Evolutionary conservation across 2,888 invertebrate species (phyloP), one percentile per base, ranked within the genome.

Genomic region (Ectobius pallidus): DNA sequence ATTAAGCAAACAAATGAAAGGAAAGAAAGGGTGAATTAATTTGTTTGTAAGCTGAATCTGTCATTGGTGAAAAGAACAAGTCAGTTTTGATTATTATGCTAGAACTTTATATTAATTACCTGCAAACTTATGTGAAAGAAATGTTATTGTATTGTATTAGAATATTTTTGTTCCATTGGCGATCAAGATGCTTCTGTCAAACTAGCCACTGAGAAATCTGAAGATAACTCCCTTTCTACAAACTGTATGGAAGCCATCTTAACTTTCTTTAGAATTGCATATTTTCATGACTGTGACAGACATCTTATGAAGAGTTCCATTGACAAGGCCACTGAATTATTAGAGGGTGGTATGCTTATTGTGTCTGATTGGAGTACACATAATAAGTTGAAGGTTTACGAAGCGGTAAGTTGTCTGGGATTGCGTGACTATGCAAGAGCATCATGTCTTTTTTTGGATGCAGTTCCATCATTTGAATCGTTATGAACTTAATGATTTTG

Each of bases 401-500:
- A 95, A 85, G 99, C 97, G 55, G 91, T 97, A 55, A 99, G 99
- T 82, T 94, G 95, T 78, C 92, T 99, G 83, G 94, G 98, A 0
- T 93, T 99, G 49, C 88, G 99, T 75, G 97, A 99, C 82, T 99
- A 99, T 82, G 95, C 95, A 82, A 92, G 90, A 77, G 97, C 99
- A 9, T 97, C 99, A 0, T 92, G 90, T 76, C 90, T 97, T 76
- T 99, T 99, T 82, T 89, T 99, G 78, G 99, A 99, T 81, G 98
- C 99, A 42, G 96, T 99, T 46, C 99, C 99, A 76, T 99, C 99
- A 16, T 99, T 99, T 83, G 99, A 99, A 42, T 98, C 98, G 0
- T n/a, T 99, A 99, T 80, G 99, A 99, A 82, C 86, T 99, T 68
- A 98, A 99, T 91, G 96, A 98, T 82, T 99, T 99, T 83, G 94